Evolutionary conservation across 1,140 invertebrate genomes (phyloP).

Genomic region (Paracyclopina nana): DNA sequence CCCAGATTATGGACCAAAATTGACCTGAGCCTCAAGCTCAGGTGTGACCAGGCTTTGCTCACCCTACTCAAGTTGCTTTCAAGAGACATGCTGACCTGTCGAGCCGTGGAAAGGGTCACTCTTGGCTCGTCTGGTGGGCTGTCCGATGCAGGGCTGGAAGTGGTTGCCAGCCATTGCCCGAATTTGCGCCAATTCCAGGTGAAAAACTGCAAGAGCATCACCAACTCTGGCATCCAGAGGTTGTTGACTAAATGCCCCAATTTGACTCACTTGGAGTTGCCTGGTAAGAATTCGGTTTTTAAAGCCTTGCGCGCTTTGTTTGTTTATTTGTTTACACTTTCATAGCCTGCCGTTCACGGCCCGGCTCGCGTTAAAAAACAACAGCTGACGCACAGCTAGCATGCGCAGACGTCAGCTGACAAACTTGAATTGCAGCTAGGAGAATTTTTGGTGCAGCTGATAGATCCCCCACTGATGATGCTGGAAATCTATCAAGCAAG

Average conservation of each 20-base stretch:
- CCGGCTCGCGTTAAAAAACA: no score
- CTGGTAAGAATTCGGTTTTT: constrained; percentile 32
- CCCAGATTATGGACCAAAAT: constrained; percentile 51
- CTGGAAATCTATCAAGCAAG: no score
- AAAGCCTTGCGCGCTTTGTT: no score
- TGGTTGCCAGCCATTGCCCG: constrained; percentile 45
- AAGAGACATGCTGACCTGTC: constrained; percentile 5
- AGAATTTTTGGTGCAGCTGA: no score
- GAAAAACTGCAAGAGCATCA: constrained; percentile 43
- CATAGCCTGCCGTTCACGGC: no score
- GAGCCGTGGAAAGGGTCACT: constrained; percentile 27
- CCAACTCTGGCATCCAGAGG: constrained; percentile 42
- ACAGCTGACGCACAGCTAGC: no score
- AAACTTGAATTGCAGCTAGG: no score
- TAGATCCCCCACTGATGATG: no score
- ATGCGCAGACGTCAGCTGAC: no score
- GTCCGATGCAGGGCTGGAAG: constrained; percentile 47
- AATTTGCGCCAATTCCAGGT: constrained; percentile 47
- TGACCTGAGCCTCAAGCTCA: constrained; percentile 38
- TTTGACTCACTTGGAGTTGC: constrained; percentile 48
- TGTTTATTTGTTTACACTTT: no score
- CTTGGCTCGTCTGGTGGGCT: constrained; percentile 48
- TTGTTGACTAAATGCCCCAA: constrained; percentile 41
- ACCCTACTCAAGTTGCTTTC: constrained; percentile 25
- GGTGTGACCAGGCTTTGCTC: constrained; percentile 45